Evolutionary conservation across 2,797 vertebrate genomes (phyloP).

Genomic region (Cottoperca gobio): DNA sequence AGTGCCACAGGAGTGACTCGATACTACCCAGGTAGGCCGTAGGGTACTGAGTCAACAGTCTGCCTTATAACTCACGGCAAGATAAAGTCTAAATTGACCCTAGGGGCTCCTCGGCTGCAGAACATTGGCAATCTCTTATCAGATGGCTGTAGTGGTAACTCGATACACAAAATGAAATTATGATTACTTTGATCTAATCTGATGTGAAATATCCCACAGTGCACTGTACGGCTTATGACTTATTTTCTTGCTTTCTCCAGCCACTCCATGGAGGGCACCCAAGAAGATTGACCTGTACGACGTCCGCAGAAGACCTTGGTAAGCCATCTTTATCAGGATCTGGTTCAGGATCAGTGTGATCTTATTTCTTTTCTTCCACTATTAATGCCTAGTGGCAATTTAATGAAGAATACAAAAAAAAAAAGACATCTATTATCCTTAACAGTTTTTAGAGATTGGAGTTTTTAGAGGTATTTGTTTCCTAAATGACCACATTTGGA

Average conservation of each 20-base stretch:
- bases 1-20: conserved; percentile 97
- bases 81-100: conserved; percentile 80
- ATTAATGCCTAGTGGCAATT: not conserved
- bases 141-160: conserved; percentile 68
- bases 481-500: not conserved
- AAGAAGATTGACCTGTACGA: conserved; percentile 99
- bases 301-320: conserved; percentile 97
- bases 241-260: conserved; percentile 79
- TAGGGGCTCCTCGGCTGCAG: conserved; percentile 53
- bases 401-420: not conserved
- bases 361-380: not conserved
- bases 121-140: conserved; percentile 79
- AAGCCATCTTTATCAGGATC: conserved; percentile 69
- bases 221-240: conserved; percentile 30
- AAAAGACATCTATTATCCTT: conserved; percentile 1
- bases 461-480: conserved; percentile 3
- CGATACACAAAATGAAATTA: conserved; percentile 74
- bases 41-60: conserved; percentile 46
- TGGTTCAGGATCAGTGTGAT: not conserved
- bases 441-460: not conserved
- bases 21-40: conserved; percentile 83
- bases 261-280: conserved; percentile 95
- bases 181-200: conserved; percentile 80
- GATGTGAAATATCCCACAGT: conserved; percentile 66
- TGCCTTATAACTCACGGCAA: conserved; percentile 47